Base-by-base conservation (phyloP, 2,888 invertebrate genomes). In the Parthenolecanium corni region DNA sequence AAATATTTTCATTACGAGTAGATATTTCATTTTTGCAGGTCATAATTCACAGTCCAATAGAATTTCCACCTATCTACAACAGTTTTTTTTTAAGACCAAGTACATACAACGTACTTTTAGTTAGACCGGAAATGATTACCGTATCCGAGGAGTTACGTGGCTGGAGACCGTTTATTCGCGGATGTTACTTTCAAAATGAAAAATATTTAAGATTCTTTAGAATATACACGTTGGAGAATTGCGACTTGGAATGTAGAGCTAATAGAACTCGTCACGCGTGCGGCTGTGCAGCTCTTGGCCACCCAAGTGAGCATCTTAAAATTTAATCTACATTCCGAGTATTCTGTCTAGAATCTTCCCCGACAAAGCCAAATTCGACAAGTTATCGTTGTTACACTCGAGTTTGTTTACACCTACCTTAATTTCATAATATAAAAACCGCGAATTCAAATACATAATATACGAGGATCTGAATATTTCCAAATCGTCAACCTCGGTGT, bases 41-140 rank as follows among this genome's bases (percentile, higher is more conserved):
- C 2, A 65, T 70, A 24, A 49, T 73, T 1, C 72, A 73, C 65
- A 70, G 69, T 64, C 72, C 73, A 5, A 69, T 69, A 1, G 72
- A 72, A 65, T 64, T 69, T 5, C 72, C 73, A 1, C 65, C 67
- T 18, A 47, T 61, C 23, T 24, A 61, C 3, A 62, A 65, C 2
- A 52, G 64, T 2, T 54, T 67, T 11, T 67, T 67, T 42, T 31
- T 67, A 2, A 52, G 47, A 9, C 63, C 57, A 16, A 66, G 65
- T 21, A 58, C 57, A 9, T 42, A 64, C 42, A 62, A 64, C 5
- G 61, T 66, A 0, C 40, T 68, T 2, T 52, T 64, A 2, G 24
- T 67, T 3, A 46, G 65, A 4, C 23, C 63, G 38, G 18, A 38
- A 62, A 14, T 65, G 47, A 23, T 61, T 21, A 58, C 42, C 24